Conservation (phyloP, 2,797 vertebrate species). For the Hemitrygon akajei region DNA sequence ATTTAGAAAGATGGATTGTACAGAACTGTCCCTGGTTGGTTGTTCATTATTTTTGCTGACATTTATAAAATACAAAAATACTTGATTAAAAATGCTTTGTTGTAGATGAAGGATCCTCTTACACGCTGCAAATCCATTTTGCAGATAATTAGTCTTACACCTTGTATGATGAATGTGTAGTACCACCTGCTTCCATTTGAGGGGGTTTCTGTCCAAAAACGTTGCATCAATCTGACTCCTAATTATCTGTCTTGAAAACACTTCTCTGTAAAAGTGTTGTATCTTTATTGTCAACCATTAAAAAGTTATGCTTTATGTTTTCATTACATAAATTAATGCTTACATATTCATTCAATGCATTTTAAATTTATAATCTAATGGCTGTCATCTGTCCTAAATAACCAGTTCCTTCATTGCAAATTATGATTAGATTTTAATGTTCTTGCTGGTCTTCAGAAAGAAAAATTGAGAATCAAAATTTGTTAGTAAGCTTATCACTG, state of each 20-base stretch:
- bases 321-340: background rate
- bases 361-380: background rate
- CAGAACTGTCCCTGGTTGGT: background rate
- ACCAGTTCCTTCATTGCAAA: background rate
- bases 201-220: slow-evolving; percentile 8
- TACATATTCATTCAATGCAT: background rate
- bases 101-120: background rate
- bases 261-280: no score
- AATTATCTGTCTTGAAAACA: background rate
- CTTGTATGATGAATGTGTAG: background rate
- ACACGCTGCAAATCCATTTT: background rate
- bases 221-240: background rate
- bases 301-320: background rate
- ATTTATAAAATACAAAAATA: background rate
- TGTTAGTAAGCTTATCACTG: background rate
- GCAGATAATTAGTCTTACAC: background rate
- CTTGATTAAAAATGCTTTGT: background rate
- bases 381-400: background rate
- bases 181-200: slow-evolving; percentile 2
- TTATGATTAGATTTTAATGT: background rate
- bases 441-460: background rate
- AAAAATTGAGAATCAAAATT: background rate
- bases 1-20: background rate
- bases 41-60: background rate
- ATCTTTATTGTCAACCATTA: slow-evolving; percentile 2